Evolutionary conservation across 2,113 vertebrate species (phyloP), one percentile per base, ranked within the genome.

Genomic region (Zosterops hypoxanthus): DNA sequence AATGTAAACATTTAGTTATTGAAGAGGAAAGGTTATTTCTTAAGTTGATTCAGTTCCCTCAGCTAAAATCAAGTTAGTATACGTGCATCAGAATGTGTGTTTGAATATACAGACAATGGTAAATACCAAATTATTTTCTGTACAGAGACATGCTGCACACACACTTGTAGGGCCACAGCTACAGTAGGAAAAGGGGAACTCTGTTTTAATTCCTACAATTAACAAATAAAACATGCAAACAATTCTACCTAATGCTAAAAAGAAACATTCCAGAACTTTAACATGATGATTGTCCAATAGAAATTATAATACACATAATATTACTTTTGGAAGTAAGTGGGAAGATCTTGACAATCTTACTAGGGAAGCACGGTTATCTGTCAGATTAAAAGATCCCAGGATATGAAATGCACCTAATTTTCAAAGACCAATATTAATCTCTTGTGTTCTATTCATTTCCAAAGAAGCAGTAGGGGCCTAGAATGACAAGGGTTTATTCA

Each of bases 121-220:
- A 33, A n/a, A 16, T 19, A 34, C 39, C 20, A 59, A 41, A 68
- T 24, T 61, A 4, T 0, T 85, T 49, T 76, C 69, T 60, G 8
- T 6, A 20, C 33, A 82, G n/a, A 18, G 11, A 17, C 18, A 9
- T 8, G 24, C 26, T 13, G 1, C 28, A n/a, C 47, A 26, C 8
- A 26, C 16, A 14, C 10, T 65, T 57, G 24, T 59, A 82, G 24
- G 26, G 34, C 14, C 52, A 34, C 21, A 64, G 29, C 46, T 65
- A 26, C 0, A 36, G 11, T 5, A 22, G 12, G 11, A 91, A 79
- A 69, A 31, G 28, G 2, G 4, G 0, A 1, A 78, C 3, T 46
- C 26, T 70, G 6, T 6, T 82, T 59, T 41, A 21, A 16, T 72
- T 60, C 15, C 26, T 81, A 20, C 18, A 59, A 5, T 41, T 57